Evolutionary conservation across 2,888 invertebrate genomes (phyloP), one percentile per base, ranked within the genome.

Genomic region (Melinopterus prodromus): DNA sequence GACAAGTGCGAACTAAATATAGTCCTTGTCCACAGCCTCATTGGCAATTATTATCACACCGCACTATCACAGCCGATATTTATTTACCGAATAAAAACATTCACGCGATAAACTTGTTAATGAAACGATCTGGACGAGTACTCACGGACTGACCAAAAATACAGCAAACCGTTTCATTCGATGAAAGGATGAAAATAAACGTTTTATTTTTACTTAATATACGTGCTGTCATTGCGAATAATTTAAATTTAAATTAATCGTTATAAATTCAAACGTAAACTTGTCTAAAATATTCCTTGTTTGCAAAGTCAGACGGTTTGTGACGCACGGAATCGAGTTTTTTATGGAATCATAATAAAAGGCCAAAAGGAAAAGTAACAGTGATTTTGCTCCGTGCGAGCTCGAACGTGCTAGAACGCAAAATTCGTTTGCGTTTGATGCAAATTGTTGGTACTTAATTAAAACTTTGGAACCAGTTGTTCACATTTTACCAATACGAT

Each of bases 51-150:
- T 4, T 53, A 53, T 53, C 53, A 53, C 53, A 53, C 26, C 26
- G 53, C 53, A 53, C 53, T 53, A 53, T 53, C 53, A 53, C 53
- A 7, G 53, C 12, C 9, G 9, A 53, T 53, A 53, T 53, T 53
- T 53, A 53, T 53, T 53, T 53, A 53, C 53, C 53, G 53, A 53
- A 53, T 53, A 53, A 53, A 53, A 53, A 53, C 53, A 53, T 53
- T 53, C 5, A 53, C 53, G 53, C 7, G 53, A 53, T 53, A 53
- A 53, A 53, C 26, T 53, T n/a, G 2, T 12, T 53, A 53, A 53
- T 53, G 53, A 53, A 53, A 53, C 53, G 53, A 53, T 9, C 53
- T 53, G 53, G 12, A 12, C 7, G 53, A 53, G 9, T 53, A 12
- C 7, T 53, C 53, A 53, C 5, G 9, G 5, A 53, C 53, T 53